Evolutionary conservation across 2,113 vertebrate species (phyloP), one percentile per base, ranked within the genome.

Genomic region (Passer montanus): DNA sequence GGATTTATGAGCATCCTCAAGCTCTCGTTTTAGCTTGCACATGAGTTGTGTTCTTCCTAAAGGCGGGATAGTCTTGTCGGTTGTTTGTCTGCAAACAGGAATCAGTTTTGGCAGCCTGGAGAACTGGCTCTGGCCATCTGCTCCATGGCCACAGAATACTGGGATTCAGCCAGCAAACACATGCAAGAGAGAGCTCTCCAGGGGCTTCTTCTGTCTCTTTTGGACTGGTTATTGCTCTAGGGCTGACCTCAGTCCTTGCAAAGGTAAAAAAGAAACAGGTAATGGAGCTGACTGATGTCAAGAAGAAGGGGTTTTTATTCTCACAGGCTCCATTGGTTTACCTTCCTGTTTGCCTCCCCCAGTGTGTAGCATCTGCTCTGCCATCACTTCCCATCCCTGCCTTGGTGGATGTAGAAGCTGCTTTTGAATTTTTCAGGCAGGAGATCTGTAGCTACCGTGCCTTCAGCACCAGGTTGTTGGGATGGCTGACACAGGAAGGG

Each of bases 321-420:
- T 56, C 24, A 67, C 4, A 0, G 30, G 30, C 14, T 77, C 3
- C 11, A 6, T 4, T 75, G 72, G 26, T 60, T 92, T 88, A 49
- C 7, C 23, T 75, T 35, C 33, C 35, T 66, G 59, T 86, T 88
- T 76, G 50, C 18, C 9, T 60, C 24, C 11, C 60, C 56, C 41
- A 33, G 23, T 13, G 59, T 77, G 59, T 56, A 33, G 52, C 11
- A 14, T 58, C 27, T 77, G 20, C 60, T 39, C 6, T 64, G 2
- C 58, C 9, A 3, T 49, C 0, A 0, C 68, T 81, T 89, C 68
- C 72, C 28, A 21, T 59, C 50, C 28, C 20, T 77, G 0, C 60
- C 20, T 60, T 22, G 58, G 13, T 67, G 64, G n/a, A 46, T 35
- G 47, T 72, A 66, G 67, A 63, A 84, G 68, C 11, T 63, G 35